Evolutionary conservation across 2,888 invertebrate genomes (phyloP), one percentile per base, ranked within the genome.

Genomic region (Lomographa bimaculata): DNA sequence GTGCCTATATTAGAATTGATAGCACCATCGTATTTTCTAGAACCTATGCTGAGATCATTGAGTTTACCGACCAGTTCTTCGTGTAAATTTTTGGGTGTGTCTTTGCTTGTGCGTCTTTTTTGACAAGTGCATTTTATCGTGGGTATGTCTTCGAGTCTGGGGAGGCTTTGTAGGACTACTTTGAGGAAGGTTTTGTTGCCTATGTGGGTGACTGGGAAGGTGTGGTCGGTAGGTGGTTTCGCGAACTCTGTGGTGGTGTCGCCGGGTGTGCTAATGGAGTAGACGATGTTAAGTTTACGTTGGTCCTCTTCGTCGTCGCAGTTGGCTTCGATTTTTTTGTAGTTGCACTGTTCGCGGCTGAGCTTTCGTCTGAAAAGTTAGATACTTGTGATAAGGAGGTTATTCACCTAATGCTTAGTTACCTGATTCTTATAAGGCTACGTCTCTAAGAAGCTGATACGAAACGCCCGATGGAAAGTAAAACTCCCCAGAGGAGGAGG

Each of bases 141-240:
- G 3, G 96, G 96, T 57, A 95, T 91, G 24, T 92, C 91, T 46
- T 94, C 93, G 57, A 93, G 91, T 21, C 97, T 90, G 10, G 97
- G 96, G 58, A 96, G 81, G 75, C 93, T 93, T 74, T 93, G 89
- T 35, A 93, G 84, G 14, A 91, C 85, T 30, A 94, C 71, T 51
- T 85, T 92, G 49, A 95, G 81, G 41, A 90, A 91, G 32, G 90
- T 81, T 46, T 92, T 91, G 59, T 91, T 90, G 8, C 93, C 93
- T 23, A 93, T 90, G 49, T 92, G 90, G 0, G 94, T 93, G 37
- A 91, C 67, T 1, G 95, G 95, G 76, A 95, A 95, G 46, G 91
- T 91, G 77, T 96, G 95, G 61, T 91, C 90, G 47, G 91, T 91
- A 1, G 93, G 92, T 8, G 90, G 79, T 41, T 90, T 82, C 29